Base-by-base conservation (phyloP, 2,113 vertebrate species). In the Microtus richardsoni region DNA sequence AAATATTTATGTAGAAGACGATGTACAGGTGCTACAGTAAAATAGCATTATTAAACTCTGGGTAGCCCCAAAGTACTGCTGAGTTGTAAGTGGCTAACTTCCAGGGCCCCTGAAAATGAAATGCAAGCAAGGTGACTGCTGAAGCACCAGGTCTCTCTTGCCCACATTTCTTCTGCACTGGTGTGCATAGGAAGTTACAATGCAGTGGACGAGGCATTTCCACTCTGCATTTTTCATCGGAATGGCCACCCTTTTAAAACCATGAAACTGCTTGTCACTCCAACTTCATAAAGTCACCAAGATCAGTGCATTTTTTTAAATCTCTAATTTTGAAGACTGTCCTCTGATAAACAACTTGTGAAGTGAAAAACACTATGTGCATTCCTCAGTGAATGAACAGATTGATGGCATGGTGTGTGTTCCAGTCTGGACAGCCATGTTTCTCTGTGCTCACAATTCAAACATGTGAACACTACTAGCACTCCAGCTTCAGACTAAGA, bases 401-500 rank as follows among this genome's bases (percentile, higher is more conserved):
- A 84, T 17, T 3, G 22, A 70, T 82, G 89, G 49, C 93, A 21
- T 5, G 19, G 88, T 92, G 77, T 78, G 91, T 73, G 14, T 86
- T 79, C 92, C 85, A 36, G 49, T 86, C 86, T 96, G 66, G 33
- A 71, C 2, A 96, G 64, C 30, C 49, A 60, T 5, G 10, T 17
- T 58, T 77, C 74, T 91, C 62, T 79, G 0, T 64, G 0, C 47
- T 44, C 79, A 13, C 96, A 66, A 0, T 0, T 21, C 30, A 14
- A 88, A 88, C 90, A 91, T 39, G 47, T 44, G 49, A 96, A 4
- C 24, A 6, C 33, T 33, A 80, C 0, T 0, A 70, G 52, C 82
- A 84, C 7, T 21, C 0, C 7, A 89, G 21, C 93, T 96, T 97
- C 21, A 89, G 92, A 93, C 0, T 86, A 44, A 26, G 5, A 74